Base-by-base conservation (phyloP, 1,140 invertebrate genomes). In the Ostrea edulis region DNA sequence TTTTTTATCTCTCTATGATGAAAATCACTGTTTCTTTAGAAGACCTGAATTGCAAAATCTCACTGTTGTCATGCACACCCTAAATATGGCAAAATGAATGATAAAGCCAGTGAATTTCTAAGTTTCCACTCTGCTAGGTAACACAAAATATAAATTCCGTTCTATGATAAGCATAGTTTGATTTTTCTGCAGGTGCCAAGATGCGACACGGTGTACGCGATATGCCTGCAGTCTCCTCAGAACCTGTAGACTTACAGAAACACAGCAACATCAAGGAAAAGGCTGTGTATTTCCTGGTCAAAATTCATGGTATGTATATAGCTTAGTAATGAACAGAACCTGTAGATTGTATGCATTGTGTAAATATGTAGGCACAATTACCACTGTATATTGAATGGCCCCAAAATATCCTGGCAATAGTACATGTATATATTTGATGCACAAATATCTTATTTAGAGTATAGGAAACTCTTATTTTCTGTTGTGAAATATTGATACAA, bases 181-280 rank as follows among this genome's bases (percentile, higher is more conserved):
- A 44, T 17, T 68, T 53, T 29, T n/a, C 68, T 87, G 53, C 84
- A 89, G 89, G 89, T 22, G 52, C 54, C 8, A 82, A 87, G 51
- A 52, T 14, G 29, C 55, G 82, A 51, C 89, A 89, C 68, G 87
- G 89, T 53, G 58, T 86, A 0, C 4, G 71, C 52, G 82, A 82
- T 52, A 25, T 89, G 4, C 89, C 89, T 22, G 25, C 55, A 17
- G 89, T 89, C 9, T 89, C 89, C 8, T n/a, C 77, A 14, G 82
- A 89, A 35, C n/a, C 25, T 68, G 87, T 91, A 4, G 90, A 91
- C 52, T 68, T 91, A 44, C 88, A 89, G 85, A 82, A 71, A 68
- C 82, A 89, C 54, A 83, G 84, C 44, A 71, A 62, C 8, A 17
- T 90, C 12, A 53, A 77, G 2, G 89, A 90, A 97, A 87, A 98